Base-by-base conservation (phyloP, 53 echinoderm and acorn worm genomes). In the Holothuria scabra region DNA sequence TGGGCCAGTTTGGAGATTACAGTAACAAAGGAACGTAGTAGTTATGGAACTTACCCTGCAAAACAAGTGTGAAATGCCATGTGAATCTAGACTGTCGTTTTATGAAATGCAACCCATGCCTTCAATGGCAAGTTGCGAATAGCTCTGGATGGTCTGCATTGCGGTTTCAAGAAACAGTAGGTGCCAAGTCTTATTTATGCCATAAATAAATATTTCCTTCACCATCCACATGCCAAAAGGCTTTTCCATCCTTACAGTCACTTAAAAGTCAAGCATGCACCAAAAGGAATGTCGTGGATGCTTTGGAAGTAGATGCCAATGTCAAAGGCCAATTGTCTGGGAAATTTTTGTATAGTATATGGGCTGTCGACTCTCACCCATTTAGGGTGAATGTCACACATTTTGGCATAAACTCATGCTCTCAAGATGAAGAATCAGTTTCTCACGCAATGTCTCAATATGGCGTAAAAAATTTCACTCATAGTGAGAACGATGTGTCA, bases 241-340 rank as follows among this genome's bases (percentile, higher is more conserved):
- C 84, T 59, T 89, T 88, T 5, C 59, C 60, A 38, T 88, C 83
- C 32, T 89, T 84, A 12, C 84, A 89, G 18, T 89, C 89, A 0
- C 72, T 49, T 10, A 88, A 59, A 58, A 88, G 21, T 28, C 84
- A 55, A 32, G 34, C 55, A 0, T 67, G 34, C n/a, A n/a, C n/a
- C n/a, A 38, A 87, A 81, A 2, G 87, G 70, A 1, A 87, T 18
- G 13, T 87, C 67, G 78, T 87, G 79, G 11, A 86, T 79, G 22
- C n/a, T 55, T 0, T 56, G 29, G 1, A 86, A 21, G 31, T 59
- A 86, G 0, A n/a, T 55, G 11, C 86, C 86, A 0, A 87, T 81
- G n/a, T 80, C 87, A 46, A 87, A 81, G 4, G 82, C 31, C 87
- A n/a, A 87, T 87, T 11, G 81, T 82, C 14, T 81, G 82, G 21